Conservation (phyloP, 2,888 invertebrate genomes). For the Hyposoter dolosus region DNA sequence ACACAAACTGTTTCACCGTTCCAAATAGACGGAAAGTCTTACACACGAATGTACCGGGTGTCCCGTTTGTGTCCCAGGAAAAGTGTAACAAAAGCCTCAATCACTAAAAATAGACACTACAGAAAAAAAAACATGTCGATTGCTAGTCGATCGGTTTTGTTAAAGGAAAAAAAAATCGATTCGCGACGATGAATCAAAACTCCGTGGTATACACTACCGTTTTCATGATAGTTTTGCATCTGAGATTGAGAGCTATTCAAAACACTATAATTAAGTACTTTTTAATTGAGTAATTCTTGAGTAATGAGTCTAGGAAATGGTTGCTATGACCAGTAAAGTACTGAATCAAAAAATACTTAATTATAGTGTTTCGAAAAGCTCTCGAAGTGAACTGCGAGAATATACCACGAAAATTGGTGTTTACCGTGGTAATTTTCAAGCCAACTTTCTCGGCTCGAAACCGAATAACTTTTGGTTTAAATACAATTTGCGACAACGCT, state of each 20-base stretch:
- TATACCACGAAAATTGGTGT: background rate
- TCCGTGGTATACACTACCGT: background rate
- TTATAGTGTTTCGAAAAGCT: conserved; percentile 5
- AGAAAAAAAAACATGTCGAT: background rate
- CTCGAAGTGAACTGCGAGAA: background rate
- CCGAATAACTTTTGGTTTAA: background rate
- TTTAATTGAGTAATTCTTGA: background rate
- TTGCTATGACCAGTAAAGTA: background rate
- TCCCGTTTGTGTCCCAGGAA: background rate
- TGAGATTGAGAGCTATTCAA: conserved; percentile 10
- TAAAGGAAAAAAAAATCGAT: background rate
- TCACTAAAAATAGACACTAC: background rate
- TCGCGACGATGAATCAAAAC: background rate
- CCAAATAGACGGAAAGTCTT: conserved; percentile 6
- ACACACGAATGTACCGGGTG: background rate
- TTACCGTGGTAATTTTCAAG: background rate
- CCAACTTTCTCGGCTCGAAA: background rate
- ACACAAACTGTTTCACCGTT: conserved; percentile 33
- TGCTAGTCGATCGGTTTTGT: background rate
- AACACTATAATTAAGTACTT: background rate
- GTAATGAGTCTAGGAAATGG: background rate
- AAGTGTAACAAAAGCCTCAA: background rate
- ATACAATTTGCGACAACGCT: background rate
- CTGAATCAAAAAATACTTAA: background rate
- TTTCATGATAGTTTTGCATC: background rate